Percentiles rank a stretch among this genome's conserved stretches.
Evolutionary conservation across 2,797 vertebrate genomes (phyloP).

Genomic region (Threskiornis aethiopicus): DNA sequence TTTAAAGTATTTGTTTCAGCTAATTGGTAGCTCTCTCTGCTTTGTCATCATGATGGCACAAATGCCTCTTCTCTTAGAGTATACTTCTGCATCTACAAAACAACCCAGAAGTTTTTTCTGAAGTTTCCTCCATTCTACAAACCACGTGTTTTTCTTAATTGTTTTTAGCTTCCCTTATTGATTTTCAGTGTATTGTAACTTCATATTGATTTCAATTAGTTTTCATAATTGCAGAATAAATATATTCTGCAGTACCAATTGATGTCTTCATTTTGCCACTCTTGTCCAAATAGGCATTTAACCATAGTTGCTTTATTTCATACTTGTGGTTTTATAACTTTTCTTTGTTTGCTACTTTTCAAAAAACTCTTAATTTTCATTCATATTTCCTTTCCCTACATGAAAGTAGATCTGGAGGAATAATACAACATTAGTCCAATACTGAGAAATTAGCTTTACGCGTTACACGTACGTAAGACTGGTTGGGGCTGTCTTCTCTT

Average conservation of each 20-base stretch:
- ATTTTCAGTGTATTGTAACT: background rate
- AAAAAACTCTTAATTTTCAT: background rate
- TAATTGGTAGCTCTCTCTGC: background rate
- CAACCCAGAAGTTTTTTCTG: background rate
- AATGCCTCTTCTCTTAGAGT: background rate
- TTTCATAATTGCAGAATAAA: background rate
- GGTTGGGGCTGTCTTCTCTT: background rate
- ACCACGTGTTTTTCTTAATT: background rate
- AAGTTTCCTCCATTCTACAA: background rate
- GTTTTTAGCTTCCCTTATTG: background rate
- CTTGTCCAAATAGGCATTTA: background rate
- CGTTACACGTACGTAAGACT: rapidly evolving
- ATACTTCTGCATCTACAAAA: background rate
- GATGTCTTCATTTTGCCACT: background rate
- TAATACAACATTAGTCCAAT: background rate
- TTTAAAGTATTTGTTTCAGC: background rate
- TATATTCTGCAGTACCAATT: background rate
- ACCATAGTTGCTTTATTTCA: background rate
- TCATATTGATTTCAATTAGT: background rate
- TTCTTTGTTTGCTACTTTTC: background rate
- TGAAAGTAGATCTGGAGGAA: background rate
- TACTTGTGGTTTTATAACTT: background rate
- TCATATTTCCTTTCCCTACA: background rate
- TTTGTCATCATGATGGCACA: background rate
- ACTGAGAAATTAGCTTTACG: background rate